phyloP scores from a whole-genome alignment of 2,888 invertebrate genomes.

The Amiota minor region DNA sequence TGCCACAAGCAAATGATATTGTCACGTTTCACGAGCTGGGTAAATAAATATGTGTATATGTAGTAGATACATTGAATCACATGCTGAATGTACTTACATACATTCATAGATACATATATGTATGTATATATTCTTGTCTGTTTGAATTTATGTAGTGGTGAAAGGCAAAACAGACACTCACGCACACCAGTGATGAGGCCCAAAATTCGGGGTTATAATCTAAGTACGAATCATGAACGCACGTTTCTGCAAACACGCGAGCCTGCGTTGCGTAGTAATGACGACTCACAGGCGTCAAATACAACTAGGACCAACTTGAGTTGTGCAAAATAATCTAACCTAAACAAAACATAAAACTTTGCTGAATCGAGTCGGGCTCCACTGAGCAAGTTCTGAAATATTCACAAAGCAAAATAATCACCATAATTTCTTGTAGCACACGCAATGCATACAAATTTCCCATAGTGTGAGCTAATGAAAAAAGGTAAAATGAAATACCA shows the following conservation, averaged over 20 bases:
- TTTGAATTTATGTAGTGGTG: too few relatives aligned
- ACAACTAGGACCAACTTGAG: neutral
- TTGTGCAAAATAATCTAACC: neutral
- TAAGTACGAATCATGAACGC: conserved; percentile 21
- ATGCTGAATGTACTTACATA: neutral
- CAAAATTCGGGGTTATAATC: neutral
- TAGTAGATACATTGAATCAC: neutral
- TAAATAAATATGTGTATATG: conserved; percentile 22
- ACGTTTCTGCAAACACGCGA: conserved; percentile 26
- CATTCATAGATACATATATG: conserved; percentile 7
- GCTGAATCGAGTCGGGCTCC: neutral
- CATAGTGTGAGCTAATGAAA: neutral
- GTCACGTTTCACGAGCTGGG: conserved; percentile 52
- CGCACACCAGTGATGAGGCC: neutral
- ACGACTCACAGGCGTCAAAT: neutral
- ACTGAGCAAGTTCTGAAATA: neutral
- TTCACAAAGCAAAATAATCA: conserved; percentile 30
- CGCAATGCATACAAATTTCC: conserved; percentile 27
- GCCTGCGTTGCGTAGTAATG: conserved; percentile 46
- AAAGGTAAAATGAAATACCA: neutral
- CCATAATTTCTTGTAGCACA: conserved; percentile 30
- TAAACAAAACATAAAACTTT: neutral
- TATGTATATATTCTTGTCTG: neutral
- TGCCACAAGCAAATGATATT: conserved; percentile 55
- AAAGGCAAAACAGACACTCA: neutral